Conservation (phyloP, 2,888 invertebrate genomes). For the Melanotus villosus region DNA sequence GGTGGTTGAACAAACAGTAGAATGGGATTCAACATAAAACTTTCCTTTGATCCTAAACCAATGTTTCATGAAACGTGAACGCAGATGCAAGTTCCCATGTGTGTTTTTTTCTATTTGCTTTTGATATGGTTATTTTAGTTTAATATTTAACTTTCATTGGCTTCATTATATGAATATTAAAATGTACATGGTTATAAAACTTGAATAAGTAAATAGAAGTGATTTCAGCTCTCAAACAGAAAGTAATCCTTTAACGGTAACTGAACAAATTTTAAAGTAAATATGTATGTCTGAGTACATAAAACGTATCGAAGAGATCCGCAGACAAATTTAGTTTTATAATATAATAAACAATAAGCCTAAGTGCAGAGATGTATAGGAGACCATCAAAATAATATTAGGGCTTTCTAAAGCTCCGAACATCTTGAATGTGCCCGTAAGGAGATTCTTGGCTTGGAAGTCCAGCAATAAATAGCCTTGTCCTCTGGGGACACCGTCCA, state of each 20-base stretch:
- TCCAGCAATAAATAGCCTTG: conserved; percentile 10
- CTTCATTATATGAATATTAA: conserved; percentile 9
- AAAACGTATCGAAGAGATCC: no score
- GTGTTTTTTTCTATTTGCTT: conserved; percentile 17
- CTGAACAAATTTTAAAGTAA: no score
- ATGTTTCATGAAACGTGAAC: conserved; percentile 33
- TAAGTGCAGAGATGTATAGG: neutral
- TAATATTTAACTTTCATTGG: conserved; percentile 22
- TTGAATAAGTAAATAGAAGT: no score
- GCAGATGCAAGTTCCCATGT: conserved; percentile 21
- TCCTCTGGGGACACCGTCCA: conserved; percentile 7
- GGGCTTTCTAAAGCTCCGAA: neutral
- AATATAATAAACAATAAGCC: neutral
- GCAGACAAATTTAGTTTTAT: no score
- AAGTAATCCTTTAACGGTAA: no score
- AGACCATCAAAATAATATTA: neutral
- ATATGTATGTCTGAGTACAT: no score
- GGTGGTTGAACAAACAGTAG: conserved; percentile 31
- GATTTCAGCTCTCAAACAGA: no score
- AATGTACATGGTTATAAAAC: neutral
- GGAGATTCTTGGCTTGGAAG: conserved; percentile 6
- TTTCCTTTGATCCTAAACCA: conserved; percentile 34
- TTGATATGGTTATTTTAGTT: conserved; percentile 18
- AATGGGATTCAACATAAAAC: conserved; percentile 33
- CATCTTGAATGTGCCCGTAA: conserved; percentile 8